phyloP scores from a whole-genome alignment of 2,888 invertebrate genomes.

The Thera obeliscata region DNA sequence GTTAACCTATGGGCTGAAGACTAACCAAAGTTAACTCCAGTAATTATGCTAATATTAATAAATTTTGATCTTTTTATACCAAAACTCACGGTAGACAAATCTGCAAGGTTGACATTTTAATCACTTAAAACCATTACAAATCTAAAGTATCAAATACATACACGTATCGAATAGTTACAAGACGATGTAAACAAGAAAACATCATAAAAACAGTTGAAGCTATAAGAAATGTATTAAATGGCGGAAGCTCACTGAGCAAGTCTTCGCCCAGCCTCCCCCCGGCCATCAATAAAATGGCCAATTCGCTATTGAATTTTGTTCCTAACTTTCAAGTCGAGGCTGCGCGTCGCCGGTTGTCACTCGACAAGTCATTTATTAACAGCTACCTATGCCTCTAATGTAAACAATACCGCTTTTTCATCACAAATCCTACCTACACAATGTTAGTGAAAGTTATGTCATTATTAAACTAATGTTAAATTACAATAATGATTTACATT shows the following conservation, averaged over 20 bases:
- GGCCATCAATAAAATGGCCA: constrained; percentile 85
- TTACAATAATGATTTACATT: constrained; percentile 61
- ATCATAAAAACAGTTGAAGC: constrained; percentile 54
- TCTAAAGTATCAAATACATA: constrained; percentile 16
- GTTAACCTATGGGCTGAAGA: no score
- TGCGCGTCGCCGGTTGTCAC: constrained; percentile 81
- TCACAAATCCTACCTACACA: constrained; percentile 50
- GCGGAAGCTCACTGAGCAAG: constrained; percentile 77
- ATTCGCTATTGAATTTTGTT: constrained; percentile 84
- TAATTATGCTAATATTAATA: no score
- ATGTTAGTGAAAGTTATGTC: constrained; percentile 81
- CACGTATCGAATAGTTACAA: constrained; percentile 30
- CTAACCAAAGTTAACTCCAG: no score
- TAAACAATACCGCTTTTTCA: constrained; percentile 72
- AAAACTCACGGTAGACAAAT: constrained; percentile 7
- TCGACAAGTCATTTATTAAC: constrained; percentile 72
- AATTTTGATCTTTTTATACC: background rate
- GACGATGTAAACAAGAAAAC: constrained; percentile 54
- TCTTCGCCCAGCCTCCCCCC: constrained; percentile 83
- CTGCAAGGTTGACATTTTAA: constrained; percentile 7
- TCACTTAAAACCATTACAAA: constrained; percentile 16
- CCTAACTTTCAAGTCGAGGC: constrained; percentile 75
- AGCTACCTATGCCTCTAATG: constrained; percentile 63
- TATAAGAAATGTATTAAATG: constrained; percentile 70
- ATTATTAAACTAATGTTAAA: constrained; percentile 68